Base-by-base conservation (phyloP, 1,140 invertebrate genomes). In the Papilio machaon region DNA sequence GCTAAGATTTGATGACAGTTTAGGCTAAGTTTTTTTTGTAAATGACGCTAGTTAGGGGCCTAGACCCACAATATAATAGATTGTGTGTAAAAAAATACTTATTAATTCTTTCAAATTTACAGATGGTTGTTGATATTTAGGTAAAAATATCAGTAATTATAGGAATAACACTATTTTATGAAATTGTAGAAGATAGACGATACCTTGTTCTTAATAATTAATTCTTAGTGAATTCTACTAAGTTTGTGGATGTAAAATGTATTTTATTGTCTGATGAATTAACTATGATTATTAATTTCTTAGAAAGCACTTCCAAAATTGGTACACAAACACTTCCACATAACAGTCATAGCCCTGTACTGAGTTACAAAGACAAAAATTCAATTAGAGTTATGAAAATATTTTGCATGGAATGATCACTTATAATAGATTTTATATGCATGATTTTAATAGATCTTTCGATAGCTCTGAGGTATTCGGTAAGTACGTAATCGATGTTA, bases 121-220 rank as follows among this genome's bases (percentile, higher is more conserved):
- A 94, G 92, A 92, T 91, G 90, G 91, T 94, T 93, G 90, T 93
- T 92, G 88, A 92, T 93, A 89, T 91, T 92, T 93, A 92, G 91
- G 92, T 94, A 93, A 93, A 85, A 89, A 87, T 89, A 89, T 90
- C 86, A 92, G 87, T 92, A 89, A 87, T 90, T 88, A 91, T 91
- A 85, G 84, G 84, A 85, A 49, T 58, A 43, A 43, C 38, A 79
- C 54, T 80, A 67, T 80, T 83, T 83, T 79, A 81, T 81, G 58
- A 73, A 81, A 79, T 73, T 83, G 82, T 83, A 83, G 82, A 52
- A 46, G 4, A 79, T 79, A 67, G 77, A 67, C 23, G 43, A 23
- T 19, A 70, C 17, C 15, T 43, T 43, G n/a, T 70, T 67, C 67
- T 64, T 64, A 67, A 19, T 35, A 35, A 64, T 11, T 35, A 35